A percentile compares a stretch with the other conserved stretches of the same genome.
Conservation (phyloP, 2,113 vertebrate genomes). For the Lasiurus borealis region DNA sequence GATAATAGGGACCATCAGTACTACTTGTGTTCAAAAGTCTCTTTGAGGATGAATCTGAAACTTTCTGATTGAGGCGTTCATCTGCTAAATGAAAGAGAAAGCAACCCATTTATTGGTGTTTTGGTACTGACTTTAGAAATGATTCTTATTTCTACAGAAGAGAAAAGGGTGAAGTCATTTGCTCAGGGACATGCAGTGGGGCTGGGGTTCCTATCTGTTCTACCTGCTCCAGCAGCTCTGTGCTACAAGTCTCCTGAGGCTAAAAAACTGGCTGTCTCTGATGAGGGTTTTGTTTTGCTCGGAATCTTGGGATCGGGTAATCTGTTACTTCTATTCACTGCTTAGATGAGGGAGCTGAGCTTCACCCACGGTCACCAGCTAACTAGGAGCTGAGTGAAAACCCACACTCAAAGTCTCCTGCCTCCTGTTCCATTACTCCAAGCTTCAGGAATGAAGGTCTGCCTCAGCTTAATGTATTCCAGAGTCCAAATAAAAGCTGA, state of each 20-base stretch:
- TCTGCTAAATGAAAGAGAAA: conserved; percentile 15
- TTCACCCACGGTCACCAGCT: not conserved
- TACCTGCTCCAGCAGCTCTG: not conserved
- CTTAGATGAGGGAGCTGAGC: not conserved
- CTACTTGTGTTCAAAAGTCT: conserved; percentile 35
- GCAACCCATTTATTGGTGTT: not conserved
- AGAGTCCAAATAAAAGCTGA: conserved; percentile 50
- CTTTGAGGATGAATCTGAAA: not conserved
- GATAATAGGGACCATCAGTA: not conserved
- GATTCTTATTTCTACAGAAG: not conserved
- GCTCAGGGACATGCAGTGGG: not conserved
- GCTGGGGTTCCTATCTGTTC: not conserved
- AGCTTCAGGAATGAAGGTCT: conserved; percentile 60
- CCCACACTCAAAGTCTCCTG: conserved; percentile 1
- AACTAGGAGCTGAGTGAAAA: conserved; percentile 44
- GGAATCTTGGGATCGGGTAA: conserved; percentile 10
- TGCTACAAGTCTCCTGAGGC: not conserved
- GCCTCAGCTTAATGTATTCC: conserved; percentile 59
- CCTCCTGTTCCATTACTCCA: conserved; percentile 58
- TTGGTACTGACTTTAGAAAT: not conserved
- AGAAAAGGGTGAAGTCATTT: not conserved
- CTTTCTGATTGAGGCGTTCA: not conserved
- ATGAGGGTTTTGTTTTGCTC: not conserved
- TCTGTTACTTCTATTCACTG: not conserved
- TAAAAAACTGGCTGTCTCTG: not conserved